Base-by-base conservation (phyloP, 2,888 invertebrate species). In the Lepidochitona cinerea region DNA sequence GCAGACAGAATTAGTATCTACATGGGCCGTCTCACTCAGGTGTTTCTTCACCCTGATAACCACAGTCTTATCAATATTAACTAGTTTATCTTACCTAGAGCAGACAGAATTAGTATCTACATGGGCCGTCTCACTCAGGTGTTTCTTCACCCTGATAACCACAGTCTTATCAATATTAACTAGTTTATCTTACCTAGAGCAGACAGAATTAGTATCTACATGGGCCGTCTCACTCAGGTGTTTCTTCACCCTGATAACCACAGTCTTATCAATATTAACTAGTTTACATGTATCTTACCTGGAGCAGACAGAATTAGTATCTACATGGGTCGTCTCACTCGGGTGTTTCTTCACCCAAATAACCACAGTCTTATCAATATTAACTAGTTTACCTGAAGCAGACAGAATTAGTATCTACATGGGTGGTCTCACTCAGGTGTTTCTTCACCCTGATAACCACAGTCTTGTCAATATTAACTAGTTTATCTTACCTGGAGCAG, bases 371-470 rank as follows among this genome's bases (percentile, higher is more conserved):
- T 81, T 81, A 70, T 86, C 87, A 41, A 9, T 41, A 18, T 41
- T 41, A 41, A 23, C 49, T n/a, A 4, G 49, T 18, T 33, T 68
- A 78, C 78, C 54, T 76, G 52, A 69, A 71, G 36, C 53, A 70
- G 12, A 80, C 73, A 36, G 68, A 71, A 68, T 12, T 35, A 68
- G 12, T 68, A 37, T n/a, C 66, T 14, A 64, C 36, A 9, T 41
- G 68, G n/a, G 69, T 52, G 65, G 78, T 81, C 49, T 81, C 79
- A 18, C 72, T 66, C 2, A 88, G 75, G 68, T 88, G 88, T 35
- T 86, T 85, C 68, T 86, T 84, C 32, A 91, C 78, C 77, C 84
- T 83, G 41, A 72, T 73, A 9, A 90, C 78, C n/a, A 91, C 80
- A 0, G 70, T 75, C 12, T 81, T 81, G 68, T 86, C 87, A 41